Percentiles rank a stretch among this genome's conserved stretches.
These are phyloP conservation scores for Tenebrio molitor DNA, from an alignment of 1,140 invertebrate species.

Conservation along the genomic window DNA sequence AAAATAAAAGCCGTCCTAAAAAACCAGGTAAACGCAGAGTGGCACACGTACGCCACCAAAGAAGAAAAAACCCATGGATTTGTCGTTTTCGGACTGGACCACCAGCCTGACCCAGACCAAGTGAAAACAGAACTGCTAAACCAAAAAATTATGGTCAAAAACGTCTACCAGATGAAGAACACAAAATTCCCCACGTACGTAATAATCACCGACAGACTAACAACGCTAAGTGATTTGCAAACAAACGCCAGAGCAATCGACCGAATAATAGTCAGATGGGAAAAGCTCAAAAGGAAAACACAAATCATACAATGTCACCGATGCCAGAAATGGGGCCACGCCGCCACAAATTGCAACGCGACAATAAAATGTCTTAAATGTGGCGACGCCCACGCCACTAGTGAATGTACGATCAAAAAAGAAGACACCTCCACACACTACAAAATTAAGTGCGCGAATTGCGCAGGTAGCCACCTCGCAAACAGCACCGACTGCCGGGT, in stretches of 20 bases:
- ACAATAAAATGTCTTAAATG: slow-evolving; percentile 63
- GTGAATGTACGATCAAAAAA: slow-evolving; percentile 56
- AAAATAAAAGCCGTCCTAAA: background rate
- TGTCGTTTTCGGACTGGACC: slow-evolving; percentile 29
- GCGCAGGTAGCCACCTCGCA: background rate
- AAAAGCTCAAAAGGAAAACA: slow-evolving; percentile 54
- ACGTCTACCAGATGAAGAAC: slow-evolving; percentile 24
- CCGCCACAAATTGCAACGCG: slow-evolving; percentile 57
- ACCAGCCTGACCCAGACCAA: slow-evolving; percentile 9
- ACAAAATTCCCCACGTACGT: slow-evolving; percentile 10
- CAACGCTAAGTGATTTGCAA: background rate
- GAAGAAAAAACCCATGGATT: slow-evolving; percentile 41
- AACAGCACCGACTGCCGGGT: background rate
- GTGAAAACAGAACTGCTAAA: slow-evolving; percentile 7
- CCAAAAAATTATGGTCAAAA: background rate
- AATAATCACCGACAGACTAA: slow-evolving; percentile 18
- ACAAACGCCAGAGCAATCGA: background rate
- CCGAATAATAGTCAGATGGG: slow-evolving; percentile 47
- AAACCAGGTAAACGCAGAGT: slow-evolving; percentile 2
- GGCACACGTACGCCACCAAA: slow-evolving; percentile 36
- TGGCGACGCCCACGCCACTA: slow-evolving; percentile 59
- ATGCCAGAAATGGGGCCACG: slow-evolving; percentile 64
- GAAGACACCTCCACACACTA: slow-evolving; percentile 14
- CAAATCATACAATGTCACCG: slow-evolving; percentile 59
- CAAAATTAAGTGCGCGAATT: slow-evolving; percentile 29